phyloP scores from a whole-genome alignment of 2,888 invertebrate species.

The Copidosoma aretas region DNA sequence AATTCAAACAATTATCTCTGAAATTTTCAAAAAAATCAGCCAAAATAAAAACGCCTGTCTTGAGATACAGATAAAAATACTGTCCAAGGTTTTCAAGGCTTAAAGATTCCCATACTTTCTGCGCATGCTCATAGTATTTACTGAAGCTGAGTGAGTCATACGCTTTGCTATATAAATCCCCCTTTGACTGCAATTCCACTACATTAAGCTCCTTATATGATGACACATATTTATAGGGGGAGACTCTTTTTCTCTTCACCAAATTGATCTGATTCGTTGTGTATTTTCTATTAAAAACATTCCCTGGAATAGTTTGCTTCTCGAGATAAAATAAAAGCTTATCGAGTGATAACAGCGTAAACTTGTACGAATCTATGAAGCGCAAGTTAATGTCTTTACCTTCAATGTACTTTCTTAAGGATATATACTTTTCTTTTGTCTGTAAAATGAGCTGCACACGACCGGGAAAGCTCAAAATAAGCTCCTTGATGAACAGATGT shows the following conservation, averaged over 20 bases:
- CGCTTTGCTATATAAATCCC: neutral
- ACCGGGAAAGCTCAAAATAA: neutral
- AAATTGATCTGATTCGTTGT: neutral
- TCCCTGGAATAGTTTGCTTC: neutral
- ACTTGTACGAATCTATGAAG: constrained; percentile 36
- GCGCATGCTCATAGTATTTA: neutral
- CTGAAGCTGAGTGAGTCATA: neutral
- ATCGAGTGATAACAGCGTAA: constrained; percentile 26
- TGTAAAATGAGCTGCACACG: constrained; percentile 45
- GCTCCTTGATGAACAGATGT: neutral
- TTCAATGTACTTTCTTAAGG: constrained; percentile 25
- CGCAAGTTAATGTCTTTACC: constrained; percentile 17
- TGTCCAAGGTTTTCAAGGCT: neutral
- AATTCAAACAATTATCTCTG: neutral
- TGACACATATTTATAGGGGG: neutral
- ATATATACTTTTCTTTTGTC: constrained; percentile 53
- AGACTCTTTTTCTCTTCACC: neutral
- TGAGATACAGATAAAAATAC: neutral
- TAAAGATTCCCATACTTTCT: neutral
- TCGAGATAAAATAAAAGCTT: neutral
- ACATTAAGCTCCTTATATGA: neutral
- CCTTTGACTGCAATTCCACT: neutral
- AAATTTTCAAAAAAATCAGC: neutral
- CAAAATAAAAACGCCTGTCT: neutral
- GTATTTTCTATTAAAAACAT: neutral